Percentiles rank a stretch among this genome's conserved stretches.
phyloP scores from a whole-genome alignment of 2,113 vertebrate species.

The Colaptes auratus region DNA sequence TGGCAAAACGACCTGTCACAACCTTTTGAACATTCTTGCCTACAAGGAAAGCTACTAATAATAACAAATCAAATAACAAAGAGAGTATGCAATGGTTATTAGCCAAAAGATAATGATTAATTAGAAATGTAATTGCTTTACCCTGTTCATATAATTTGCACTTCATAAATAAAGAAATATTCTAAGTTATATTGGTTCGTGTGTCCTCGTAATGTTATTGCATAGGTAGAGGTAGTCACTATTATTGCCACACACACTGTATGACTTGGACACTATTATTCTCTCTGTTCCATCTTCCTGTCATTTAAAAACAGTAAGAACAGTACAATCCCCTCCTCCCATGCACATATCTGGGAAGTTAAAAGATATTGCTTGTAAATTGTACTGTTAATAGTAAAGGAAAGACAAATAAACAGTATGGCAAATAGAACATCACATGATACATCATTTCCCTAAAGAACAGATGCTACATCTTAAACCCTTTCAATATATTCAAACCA shows the following conservation, averaged over 20 bases:
- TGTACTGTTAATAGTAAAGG: not conserved
- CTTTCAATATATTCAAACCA: not conserved
- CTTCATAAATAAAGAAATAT: conserved; percentile 52
- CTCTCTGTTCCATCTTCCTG: not conserved
- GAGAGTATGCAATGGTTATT: conserved; percentile 17
- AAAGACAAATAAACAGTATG: not conserved
- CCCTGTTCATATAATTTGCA: conserved; percentile 10
- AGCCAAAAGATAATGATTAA: conserved; percentile 57
- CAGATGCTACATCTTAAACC: not conserved
- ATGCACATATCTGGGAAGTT: not conserved
- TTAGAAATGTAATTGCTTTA: conserved; percentile 57
- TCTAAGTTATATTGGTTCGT: conserved; percentile 6
- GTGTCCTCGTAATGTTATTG: not conserved
- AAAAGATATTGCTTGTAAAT: conserved; percentile 7
- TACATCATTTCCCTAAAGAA: not conserved
- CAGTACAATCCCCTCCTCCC: not conserved
- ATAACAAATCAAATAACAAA: conserved; percentile 62
- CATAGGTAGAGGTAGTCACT: not conserved
- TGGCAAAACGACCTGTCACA: conserved; percentile 46
- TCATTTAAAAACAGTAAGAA: not conserved
- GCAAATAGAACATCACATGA: conserved; percentile 7
- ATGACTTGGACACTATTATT: not conserved
- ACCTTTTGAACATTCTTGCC: conserved; percentile 23
- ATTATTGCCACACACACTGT: not conserved
- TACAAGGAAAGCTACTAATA: conserved; percentile 59